Evolutionary conservation across 1,140 invertebrate genomes (phyloP), one percentile per base, ranked within the genome.

Genomic region (Drosophila ficusphila): DNA sequence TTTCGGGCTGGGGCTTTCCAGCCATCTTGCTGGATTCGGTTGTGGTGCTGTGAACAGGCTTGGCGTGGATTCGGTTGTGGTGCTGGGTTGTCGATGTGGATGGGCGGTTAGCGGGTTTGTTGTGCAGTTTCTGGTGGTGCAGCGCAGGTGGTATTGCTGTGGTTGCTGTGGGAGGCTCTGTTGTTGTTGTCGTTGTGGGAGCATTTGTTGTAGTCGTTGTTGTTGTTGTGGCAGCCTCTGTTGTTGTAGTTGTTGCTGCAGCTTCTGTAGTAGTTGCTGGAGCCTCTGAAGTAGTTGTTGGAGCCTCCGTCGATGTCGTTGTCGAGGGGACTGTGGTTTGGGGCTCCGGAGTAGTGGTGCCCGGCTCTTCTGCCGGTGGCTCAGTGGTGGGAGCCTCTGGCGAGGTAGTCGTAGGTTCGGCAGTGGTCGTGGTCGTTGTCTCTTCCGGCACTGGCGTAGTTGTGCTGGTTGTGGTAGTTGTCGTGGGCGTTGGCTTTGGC

Each of bases 91-190:
- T n/a, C n/a, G n/a, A n/a, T n/a, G n/a, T n/a, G n/a, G n/a, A 38
- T 23, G 81, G 71, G 31, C 65, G 64, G 18, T 31, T 67, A 2
- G 56, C 62, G 36, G 39, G 52, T 18, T 11, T 47, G 1, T 14
- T 31, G 2, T 81, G 72, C 11, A 72, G 7, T 12, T 81, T 76
- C 23, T 86, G 81, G 38, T 76, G 72, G 21, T 85, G 81, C 21
- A 86, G 21, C 0, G 67, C 49, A 2, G 76, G 70, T n/a, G 74
- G 44, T 1, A 27, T 92, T 11, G 90, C 90, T 2, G 90, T 91
- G 4, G 78, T 90, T 9, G 86, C 89, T 12, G 73, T 68, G 14
- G 91, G 36, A 7, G 49, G 12, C 5, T 27, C 8, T 6, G 54
- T 29, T 11, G 48, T 21, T 61, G 56, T 31, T 11, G 48, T 21